phyloP scores from a whole-genome alignment of 2,797 vertebrate genomes.

The Gephyroberyx darwinii region DNA sequence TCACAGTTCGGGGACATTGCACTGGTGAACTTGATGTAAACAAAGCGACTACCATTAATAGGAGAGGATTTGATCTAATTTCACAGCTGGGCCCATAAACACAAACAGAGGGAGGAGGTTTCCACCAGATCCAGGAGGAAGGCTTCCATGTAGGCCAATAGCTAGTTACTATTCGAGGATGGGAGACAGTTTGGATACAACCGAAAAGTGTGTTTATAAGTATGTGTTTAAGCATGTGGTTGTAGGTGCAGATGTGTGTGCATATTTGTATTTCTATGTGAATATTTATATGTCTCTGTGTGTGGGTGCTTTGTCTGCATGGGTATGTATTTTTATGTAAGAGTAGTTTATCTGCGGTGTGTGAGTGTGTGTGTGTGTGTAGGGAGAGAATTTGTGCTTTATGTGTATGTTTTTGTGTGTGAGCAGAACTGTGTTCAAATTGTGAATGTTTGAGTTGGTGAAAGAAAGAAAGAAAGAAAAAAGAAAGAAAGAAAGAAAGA shows the following conservation, averaged over 20 bases:
- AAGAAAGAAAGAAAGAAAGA: conserved; percentile 32
- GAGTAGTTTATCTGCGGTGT: neutral
- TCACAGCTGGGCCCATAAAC: conserved; percentile 61
- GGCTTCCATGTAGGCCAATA: conserved; percentile 21
- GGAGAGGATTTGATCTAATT: conserved; percentile 62
- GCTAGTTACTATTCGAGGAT: conserved; percentile 13
- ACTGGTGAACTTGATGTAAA: conserved; percentile 50
- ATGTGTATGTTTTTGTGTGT: conserved; percentile 2
- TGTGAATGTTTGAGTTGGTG: neutral
- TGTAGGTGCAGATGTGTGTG: conserved; percentile 5
- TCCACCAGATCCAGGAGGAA: conserved; percentile 36
- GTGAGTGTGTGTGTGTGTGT: neutral
- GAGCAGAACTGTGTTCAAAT: conserved; percentile 9
- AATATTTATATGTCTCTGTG: neutral
- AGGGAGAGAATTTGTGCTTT: neutral
- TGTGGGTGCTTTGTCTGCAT: neutral
- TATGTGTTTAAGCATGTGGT: conserved; percentile 8
- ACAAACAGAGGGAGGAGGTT: conserved; percentile 34
- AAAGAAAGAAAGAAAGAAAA: conserved; percentile 6
- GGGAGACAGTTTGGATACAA: neutral
- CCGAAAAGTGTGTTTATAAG: conserved; percentile 8
- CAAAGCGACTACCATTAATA: conserved; percentile 65
- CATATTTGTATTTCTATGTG: neutral
- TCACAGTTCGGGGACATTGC: conserved; percentile 19
- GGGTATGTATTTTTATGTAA: neutral